Base-by-base conservation (phyloP, 1,140 invertebrate species). In the Zaprionus ornatus region DNA sequence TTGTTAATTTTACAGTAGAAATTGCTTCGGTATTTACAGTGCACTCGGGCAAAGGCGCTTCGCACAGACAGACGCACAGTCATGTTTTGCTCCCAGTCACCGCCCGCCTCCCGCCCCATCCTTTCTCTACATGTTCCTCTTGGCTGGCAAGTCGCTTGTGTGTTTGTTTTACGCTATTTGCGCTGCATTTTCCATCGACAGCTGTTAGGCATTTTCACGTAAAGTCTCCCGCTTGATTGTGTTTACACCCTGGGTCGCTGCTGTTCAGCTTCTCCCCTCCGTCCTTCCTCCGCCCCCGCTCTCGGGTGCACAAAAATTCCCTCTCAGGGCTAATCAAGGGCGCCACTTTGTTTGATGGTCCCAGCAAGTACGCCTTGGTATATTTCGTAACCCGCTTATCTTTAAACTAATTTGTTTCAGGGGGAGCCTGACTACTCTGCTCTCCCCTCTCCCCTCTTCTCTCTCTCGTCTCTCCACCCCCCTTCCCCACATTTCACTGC, bases 11-110 rank as follows among this genome's bases (percentile, higher is more conserved):
- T 88, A 72, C 80, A 88, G 74, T 84, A 74, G 65, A 88, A 88
- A 88, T 88, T 88, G 84, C 80, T 88, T 88, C 84, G 85, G 74
- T 88, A 88, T 88, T 88, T 88, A 88, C 84, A 84, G 81, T 88
- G 84, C 84, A 88, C 84, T 88, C 66, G 77, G 78, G 80, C 77
- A 64, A 61, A 84, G 84, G 80, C 85, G 84, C 84, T 80, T 73
- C 88, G 52, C 64, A 75, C 32, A 54, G 15, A 4, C 48, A 45
- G 15, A 27, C 10, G 2, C 73, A 59, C 74, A 29, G 27, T 35
- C 19, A 27, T 4, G 13, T 17, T 25, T 19, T 6, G 6, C 23
- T 6, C 10, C 23, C 35, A 29, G 3, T 35, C 42, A 35, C 56
- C 12, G n/a, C 15, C n/a, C 12, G 17, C 21, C 12, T 17, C 35